Conservation (phyloP, 2,797 vertebrate genomes). For the Crenuchus spilurus region DNA sequence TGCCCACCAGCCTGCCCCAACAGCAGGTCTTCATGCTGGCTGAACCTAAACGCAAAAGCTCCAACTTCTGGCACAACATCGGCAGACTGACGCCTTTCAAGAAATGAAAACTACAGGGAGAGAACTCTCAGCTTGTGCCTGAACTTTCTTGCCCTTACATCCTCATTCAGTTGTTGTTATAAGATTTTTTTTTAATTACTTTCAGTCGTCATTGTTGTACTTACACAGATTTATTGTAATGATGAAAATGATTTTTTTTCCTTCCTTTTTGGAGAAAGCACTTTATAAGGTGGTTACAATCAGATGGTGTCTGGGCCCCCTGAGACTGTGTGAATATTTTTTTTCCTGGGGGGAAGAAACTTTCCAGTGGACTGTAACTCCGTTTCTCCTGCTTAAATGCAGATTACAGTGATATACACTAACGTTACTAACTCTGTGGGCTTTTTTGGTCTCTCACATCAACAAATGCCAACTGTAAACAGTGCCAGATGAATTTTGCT, state of each 20-base stretch:
- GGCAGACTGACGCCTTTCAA: slow-evolving; percentile 93
- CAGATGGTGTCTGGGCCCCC: slow-evolving; percentile 39
- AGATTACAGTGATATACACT: slow-evolving; percentile 18
- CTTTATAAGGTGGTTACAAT: slow-evolving; percentile 82
- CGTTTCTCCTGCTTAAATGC: neutral
- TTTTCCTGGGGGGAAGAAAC: neutral
- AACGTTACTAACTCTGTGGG: slow-evolving; percentile 24
- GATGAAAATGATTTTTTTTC: slow-evolving; percentile 22
- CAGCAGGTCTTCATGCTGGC: slow-evolving; percentile 94
- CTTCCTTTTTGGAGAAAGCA: slow-evolving; percentile 77
- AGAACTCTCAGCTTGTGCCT: slow-evolving; percentile 65
- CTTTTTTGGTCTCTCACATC: neutral
- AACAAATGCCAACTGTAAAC: slow-evolving; percentile 15
- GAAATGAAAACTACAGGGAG: slow-evolving; percentile 76
- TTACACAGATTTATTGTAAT: slow-evolving; percentile 21
- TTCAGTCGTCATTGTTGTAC: slow-evolving; percentile 15
- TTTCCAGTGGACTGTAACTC: slow-evolving; percentile 8
- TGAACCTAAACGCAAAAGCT: slow-evolving; percentile 93
- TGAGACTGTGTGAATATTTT: slow-evolving; percentile 11
- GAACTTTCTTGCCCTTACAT: slow-evolving; percentile 64
- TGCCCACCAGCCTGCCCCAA: slow-evolving; percentile 86
- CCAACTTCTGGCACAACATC: slow-evolving; percentile 97
- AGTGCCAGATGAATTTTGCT: slow-evolving; percentile 16
- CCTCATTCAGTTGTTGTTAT: slow-evolving; percentile 46
- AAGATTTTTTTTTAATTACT: neutral